Conservation (phyloP, 2,113 vertebrate species). For the Lagenorhynchus albirostris region DNA sequence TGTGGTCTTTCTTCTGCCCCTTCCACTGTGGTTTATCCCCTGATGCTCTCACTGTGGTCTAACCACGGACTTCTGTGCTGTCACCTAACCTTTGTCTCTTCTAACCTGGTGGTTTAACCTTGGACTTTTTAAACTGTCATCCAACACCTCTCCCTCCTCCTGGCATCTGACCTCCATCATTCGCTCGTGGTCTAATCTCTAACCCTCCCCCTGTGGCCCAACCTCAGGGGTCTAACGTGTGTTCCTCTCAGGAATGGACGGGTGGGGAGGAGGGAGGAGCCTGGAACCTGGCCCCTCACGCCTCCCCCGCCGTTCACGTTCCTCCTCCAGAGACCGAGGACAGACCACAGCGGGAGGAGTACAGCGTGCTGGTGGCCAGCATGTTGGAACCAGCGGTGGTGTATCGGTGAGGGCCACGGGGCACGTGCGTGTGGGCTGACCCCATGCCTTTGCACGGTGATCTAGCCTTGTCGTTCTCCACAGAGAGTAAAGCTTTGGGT, state of each 20-base stretch:
- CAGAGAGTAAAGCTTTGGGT: neutral
- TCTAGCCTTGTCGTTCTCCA: neutral
- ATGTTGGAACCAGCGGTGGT: conserved; percentile 91
- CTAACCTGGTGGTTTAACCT: neutral
- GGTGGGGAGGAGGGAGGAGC: neutral
- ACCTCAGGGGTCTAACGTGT: neutral
- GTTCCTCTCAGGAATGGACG: neutral
- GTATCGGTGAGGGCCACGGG: conserved; percentile 83
- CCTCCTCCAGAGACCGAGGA: conserved; percentile 48
- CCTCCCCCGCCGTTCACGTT: accelerated
- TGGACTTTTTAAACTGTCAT: neutral
- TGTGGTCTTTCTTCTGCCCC: neutral
- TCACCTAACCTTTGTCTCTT: neutral
- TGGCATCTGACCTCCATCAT: neutral
- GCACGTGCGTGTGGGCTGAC: accelerated
- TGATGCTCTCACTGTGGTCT: neutral
- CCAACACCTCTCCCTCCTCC: too few species aligned
- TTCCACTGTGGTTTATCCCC: neutral
- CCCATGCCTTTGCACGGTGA: accelerated
- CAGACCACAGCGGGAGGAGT: conserved; percentile 53
- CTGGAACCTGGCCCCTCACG: neutral
- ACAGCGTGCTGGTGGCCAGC: conserved; percentile 89
- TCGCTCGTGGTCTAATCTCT: neutral
- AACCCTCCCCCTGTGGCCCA: neutral
- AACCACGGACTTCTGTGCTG: neutral